Evolutionary conservation across 2,888 invertebrate species (phyloP), one percentile per base, ranked within the genome.

Genomic region (Alitta virens): DNA sequence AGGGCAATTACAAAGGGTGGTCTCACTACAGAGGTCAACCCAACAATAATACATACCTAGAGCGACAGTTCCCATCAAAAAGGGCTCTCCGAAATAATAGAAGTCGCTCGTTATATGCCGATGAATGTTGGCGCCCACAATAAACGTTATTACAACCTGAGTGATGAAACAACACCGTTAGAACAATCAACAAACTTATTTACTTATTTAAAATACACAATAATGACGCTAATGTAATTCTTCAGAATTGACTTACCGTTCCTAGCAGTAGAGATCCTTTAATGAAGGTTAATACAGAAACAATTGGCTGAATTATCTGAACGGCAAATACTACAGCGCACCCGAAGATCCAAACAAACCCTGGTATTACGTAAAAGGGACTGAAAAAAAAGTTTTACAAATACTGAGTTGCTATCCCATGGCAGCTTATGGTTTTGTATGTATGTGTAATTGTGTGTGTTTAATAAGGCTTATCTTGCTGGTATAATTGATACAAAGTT

Each of bases 61-160:
- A 16, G 80, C 80, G 3, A 80, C 78, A n/a, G 80, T 80, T 54
- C 78, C 78, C 79, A 80, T 80, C 0, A 80, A 71, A 58, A 80
- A 79, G 0, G 80, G 77, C 40, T 72, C 76, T 27, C 78, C 78
- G 24, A 74, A 68, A 26, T 75, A 71, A 1, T 60, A 49, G 62
- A 73, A 80, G 66, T 79, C 75, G 63, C 75, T 73, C 16, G 21
- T 63, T 33, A 78, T 71, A 16, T 75, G 67, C 51, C 75, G 71
- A 25, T 76, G 74, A 23, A 80, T 70, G 9, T 74, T 66, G n/a
- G 78, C 61, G 25, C 79, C 78, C 18, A 80, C 78, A 67, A 75
- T 72, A 62, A 79, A 79, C 50, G 80, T 78, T 14, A 79, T 75
- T 25, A 73, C 64, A 9, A 79, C 77, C 79, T 80, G 69, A 14